A percentile compares a stretch with the other conserved stretches of the same genome.
Conservation (phyloP, 2,113 vertebrate genomes). For the Tinamus guttatus region DNA sequence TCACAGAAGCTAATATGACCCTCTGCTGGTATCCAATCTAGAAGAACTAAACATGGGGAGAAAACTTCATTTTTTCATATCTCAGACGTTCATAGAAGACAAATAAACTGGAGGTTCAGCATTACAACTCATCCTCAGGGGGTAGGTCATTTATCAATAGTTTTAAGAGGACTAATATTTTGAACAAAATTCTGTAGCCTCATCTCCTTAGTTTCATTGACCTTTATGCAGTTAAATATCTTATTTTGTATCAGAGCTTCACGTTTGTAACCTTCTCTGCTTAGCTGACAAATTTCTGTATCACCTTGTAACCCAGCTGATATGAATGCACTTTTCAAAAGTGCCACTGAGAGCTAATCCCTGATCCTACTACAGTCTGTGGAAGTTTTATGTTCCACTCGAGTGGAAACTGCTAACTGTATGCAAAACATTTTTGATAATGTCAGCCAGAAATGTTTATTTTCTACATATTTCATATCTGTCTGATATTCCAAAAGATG, state of each 20-base stretch:
- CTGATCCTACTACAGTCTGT: neutral
- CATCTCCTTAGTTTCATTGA: neutral
- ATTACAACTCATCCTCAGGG: neutral
- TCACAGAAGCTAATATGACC: neutral
- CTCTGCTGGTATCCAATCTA: neutral
- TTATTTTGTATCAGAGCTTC: neutral
- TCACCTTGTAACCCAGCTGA: neutral
- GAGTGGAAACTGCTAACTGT: neutral
- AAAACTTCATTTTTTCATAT: rapidly evolving
- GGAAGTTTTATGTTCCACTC: slow-evolving; percentile 20
- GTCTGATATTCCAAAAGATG: neutral
- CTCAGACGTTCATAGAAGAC: neutral
- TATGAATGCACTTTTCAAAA: neutral
- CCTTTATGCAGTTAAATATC: neutral
- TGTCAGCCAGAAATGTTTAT: neutral
- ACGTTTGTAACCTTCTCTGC: neutral
- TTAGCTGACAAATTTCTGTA: neutral
- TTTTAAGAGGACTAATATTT: neutral
- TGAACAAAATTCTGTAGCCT: neutral
- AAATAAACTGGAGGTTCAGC: neutral
- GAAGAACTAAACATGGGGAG: neutral
- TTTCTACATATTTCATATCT: neutral
- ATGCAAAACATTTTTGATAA: neutral
- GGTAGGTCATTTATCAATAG: neutral
- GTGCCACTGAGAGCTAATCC: neutral